These are phyloP conservation scores for Pelvicachromis taeniatus DNA, from an alignment of 2,113 vertebrate genomes.

Conservation along the genomic window DNA sequence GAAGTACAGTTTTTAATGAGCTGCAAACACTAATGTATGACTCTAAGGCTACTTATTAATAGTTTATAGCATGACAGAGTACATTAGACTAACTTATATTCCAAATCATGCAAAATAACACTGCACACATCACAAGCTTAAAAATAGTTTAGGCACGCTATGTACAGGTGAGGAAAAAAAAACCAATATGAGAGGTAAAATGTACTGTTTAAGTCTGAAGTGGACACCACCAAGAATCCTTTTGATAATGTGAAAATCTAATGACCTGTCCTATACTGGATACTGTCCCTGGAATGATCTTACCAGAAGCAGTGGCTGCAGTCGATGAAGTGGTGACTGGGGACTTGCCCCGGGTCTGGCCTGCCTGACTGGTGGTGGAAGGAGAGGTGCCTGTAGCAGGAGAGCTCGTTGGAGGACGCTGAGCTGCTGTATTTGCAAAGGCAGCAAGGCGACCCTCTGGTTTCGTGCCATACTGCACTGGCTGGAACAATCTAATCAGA, in stretches of 20 bases:
- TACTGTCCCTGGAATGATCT: conserved; percentile 9
- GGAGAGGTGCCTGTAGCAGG: conserved; percentile 63
- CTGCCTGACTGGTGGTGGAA: conserved; percentile 70
- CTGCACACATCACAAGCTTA: background rate
- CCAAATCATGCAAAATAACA: background rate
- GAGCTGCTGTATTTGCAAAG: conserved; percentile 67
- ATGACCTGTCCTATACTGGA: background rate
- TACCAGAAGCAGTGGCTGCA: conserved; percentile 79
- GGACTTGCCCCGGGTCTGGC: conserved; percentile 80
- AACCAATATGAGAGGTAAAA: background rate
- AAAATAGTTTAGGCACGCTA: background rate
- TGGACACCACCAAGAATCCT: background rate
- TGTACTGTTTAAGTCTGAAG: background rate
- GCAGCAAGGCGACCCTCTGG: conserved; percentile 83
- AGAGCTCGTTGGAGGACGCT: conserved; percentile 67
- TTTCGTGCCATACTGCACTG: conserved; percentile 88
- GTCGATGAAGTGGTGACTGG: conserved; percentile 72
- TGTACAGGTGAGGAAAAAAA: background rate
- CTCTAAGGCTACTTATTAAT: background rate
- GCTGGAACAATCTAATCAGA: conserved; percentile 82
- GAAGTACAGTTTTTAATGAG: background rate
- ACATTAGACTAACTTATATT: background rate
- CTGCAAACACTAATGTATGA: background rate
- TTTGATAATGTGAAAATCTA: background rate
- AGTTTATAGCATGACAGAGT: background rate